Conservation (phyloP, 1,140 invertebrate genomes). For the Bombus sibiricus region DNA sequence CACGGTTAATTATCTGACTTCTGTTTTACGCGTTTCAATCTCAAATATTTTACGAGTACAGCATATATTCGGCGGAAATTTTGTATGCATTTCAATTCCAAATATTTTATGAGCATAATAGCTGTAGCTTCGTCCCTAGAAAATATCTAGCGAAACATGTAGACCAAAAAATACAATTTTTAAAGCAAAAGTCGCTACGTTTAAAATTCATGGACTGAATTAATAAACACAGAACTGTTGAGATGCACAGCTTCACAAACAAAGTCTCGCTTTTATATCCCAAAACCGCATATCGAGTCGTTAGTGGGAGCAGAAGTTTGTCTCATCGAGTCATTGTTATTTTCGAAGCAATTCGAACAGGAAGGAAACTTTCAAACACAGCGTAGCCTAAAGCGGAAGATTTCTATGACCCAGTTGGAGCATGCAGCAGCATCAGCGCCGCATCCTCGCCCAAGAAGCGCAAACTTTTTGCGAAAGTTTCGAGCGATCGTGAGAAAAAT, state of each 20-base stretch:
- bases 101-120: too few relatives aligned
- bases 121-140: too few relatives aligned
- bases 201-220: too few relatives aligned
- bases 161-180: not conserved
- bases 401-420: constrained; percentile 55
- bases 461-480: constrained; percentile 52
- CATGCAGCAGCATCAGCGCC: constrained; percentile 13
- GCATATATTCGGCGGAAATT: too few relatives aligned
- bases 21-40: not conserved
- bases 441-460: constrained; percentile 11
- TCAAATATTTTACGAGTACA: not conserved
- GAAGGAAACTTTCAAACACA: not conserved
- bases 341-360: constrained; percentile 5
- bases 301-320: not conserved
- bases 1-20: not conserved
- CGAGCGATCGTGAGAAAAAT: constrained; percentile 12
- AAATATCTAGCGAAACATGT: too few relatives aligned
- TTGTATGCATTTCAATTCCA: too few relatives aligned
- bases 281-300: not conserved
- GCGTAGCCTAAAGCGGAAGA: constrained; percentile 16
- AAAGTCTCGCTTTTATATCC: not conserved
- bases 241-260: not conserved
- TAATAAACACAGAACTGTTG: too few relatives aligned
- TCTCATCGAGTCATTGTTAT: not conserved
- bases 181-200: not conserved